These are phyloP conservation scores for Phylloscopus whistleri DNA, from an alignment of 2,113 vertebrate genomes.

Conservation along the genomic window DNA sequence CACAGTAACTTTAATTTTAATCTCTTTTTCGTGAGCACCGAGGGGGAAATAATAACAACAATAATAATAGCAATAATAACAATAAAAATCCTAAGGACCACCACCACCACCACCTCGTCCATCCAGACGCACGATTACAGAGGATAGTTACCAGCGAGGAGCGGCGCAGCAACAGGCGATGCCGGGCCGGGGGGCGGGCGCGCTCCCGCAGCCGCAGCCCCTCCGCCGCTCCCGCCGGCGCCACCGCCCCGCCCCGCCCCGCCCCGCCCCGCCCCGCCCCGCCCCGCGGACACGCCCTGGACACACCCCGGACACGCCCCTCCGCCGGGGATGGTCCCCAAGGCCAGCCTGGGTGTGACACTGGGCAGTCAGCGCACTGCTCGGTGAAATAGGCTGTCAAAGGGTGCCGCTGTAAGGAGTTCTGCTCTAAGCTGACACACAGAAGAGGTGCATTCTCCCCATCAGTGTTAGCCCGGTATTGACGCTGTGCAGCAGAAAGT, in stretches of 20 bases:
- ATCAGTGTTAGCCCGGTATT: neutral
- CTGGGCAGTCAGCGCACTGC: accelerated
- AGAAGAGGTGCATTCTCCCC: neutral
- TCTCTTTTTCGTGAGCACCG: neutral
- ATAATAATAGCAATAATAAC: neutral
- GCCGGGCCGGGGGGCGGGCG: neutral
- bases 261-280: neutral
- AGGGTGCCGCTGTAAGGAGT: neutral
- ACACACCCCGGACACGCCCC: neutral
- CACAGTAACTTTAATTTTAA: neutral
- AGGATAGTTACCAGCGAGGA: neutral
- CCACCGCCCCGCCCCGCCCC: neutral
- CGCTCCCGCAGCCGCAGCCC: neutral
- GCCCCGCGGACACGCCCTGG: neutral
- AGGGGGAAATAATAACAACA: neutral
- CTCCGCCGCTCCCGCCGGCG: neutral
- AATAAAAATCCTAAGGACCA: neutral
- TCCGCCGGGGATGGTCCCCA: accelerated
- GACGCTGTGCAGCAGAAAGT: neutral
- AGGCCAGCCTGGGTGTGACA: accelerated
- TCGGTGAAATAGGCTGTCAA: accelerated
- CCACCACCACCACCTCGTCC: neutral
- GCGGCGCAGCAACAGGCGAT: slow-evolving; percentile 18
- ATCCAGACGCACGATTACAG: no score
- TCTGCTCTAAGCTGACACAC: neutral